Conservation (phyloP, 2,888 invertebrate genomes). For the Aquatica leii region DNA sequence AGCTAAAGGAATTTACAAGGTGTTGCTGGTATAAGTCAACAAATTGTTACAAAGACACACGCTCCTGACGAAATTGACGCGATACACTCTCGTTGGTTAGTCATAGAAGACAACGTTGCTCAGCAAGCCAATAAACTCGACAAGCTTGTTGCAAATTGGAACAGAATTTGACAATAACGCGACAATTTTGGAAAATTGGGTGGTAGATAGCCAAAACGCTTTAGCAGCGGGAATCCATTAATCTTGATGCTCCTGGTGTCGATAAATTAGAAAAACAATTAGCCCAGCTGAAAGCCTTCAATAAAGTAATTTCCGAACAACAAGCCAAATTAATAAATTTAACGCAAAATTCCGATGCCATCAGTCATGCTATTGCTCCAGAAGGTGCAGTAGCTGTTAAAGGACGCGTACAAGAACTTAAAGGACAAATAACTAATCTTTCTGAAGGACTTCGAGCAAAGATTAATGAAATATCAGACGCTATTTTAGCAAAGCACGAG, state of each 20-base stretch:
- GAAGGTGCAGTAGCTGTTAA: conserved; percentile 80
- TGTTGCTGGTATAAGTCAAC: conserved; percentile 76
- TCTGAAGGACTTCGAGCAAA: conserved; percentile 79
- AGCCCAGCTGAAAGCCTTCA: conserved; percentile 78
- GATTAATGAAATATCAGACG: conserved; percentile 83
- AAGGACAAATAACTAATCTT: conserved; percentile 75
- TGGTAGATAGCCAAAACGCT: conserved; percentile 71
- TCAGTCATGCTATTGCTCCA: conserved; percentile 78
- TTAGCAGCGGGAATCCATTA: conserved; percentile 68
- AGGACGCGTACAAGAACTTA: conserved; percentile 76
- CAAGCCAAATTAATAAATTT: conserved; percentile 83
- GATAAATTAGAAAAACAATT: conserved; percentile 81
- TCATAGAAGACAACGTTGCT: conserved; percentile 80
- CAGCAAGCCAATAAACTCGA: conserved; percentile 83
- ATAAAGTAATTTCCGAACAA: conserved; percentile 86
- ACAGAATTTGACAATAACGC: conserved; percentile 81
- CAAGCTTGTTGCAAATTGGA: conserved; percentile 81
- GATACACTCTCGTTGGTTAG: conserved; percentile 83
- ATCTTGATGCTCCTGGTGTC: conserved; percentile 74
- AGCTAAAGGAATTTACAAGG: conserved; percentile 78
- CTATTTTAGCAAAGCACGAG: conserved; percentile 83
- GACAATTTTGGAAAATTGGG: conserved; percentile 81
- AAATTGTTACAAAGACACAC: conserved; percentile 77
- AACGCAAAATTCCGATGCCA: conserved; percentile 81
- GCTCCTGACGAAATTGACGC: conserved; percentile 87